Evolutionary conservation across 2,113 vertebrate species (phyloP), one percentile per base, ranked within the genome.

Genomic region (Myiozetetes cayanensis): DNA sequence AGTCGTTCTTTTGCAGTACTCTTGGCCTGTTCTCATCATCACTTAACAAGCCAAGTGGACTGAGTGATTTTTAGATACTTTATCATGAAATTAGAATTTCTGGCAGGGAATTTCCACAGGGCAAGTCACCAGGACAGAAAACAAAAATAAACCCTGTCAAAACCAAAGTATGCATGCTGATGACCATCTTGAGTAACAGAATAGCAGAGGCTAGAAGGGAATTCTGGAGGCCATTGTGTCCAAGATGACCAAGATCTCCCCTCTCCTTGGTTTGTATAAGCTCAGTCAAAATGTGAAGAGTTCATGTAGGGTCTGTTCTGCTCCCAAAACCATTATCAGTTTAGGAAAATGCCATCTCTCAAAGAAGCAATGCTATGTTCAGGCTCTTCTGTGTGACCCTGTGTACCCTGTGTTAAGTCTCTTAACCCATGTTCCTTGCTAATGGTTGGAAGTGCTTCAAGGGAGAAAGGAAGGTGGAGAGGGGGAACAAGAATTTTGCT

Each of bases 131-230:
- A 56, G 35, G 14, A 35, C 6, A 73, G 24, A 9, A 75, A 73
- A 5, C 3, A 85, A 68, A 89, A 61, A 4, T 24, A 39, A 11
- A 33, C 1, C 8, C 10, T n/a, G 12, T 70, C 39, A 65, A 70
- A 94, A 44, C 12, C 10, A 46, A 59, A 39, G 1, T 15, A 9
- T 2, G 0, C 15, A 53, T 0, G 0, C 1, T 81, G 23, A 35
- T 67, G n/a, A 41, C 5, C 7, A 33, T 33, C 28, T n/a, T 73
- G 39, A 65, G 43, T 33, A 27, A 74, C 1, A 53, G 19, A 77
- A 58, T 10, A 33, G 2, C 2, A 35, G 27, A 47, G 8, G 5
- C 8, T 71, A 16, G 55, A 55, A 77, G 8, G 12, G 4, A 35
- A 6, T 9, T 52, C 44, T 65, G 25, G 17, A 58, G 47, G n/a